Base-by-base conservation (phyloP, 2,797 vertebrate species). In the Halcyon badia region DNA sequence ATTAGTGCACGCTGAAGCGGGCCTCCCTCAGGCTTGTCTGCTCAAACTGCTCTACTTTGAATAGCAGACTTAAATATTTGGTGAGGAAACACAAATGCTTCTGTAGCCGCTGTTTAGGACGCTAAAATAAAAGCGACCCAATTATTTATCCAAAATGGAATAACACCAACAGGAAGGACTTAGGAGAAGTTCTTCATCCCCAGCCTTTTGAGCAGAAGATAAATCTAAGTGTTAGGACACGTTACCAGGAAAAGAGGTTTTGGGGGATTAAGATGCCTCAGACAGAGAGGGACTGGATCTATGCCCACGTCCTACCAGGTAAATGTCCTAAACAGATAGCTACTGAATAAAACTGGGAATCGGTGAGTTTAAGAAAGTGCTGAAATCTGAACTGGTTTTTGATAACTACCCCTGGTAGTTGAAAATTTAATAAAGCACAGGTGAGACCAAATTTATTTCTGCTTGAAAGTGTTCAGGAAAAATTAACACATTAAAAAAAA, bases 1-100 rank as follows among this genome's bases (percentile, higher is more conserved):
- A 72, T 72, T 89, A 82, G 73, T 33, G 46, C 46, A 51, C 5
- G 3, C 28, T 83, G 80, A 68, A 92, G 52, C 33, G 44, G 77
- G 62, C 21, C 35, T 95, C 89, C 87, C 91, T 95, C 81, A 91
- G 94, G 89, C 54, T 77, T 10, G 1, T 84, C 77, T 87, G 54
- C 46, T 92, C 84, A 42, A 65, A 84, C 49, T 62, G 41, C 58
- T 90, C 46, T 64, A 66, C 70, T 92, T 90, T 65, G 81, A 82
- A 72, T 6, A 76, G 24, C 41, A 42, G 26, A 39, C 41, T 90
- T 93, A 83, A 87, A 89, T 89, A 87, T 72, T 76, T 90, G 89
- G 58, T 42, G 48, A 54, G n/a, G 25, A n/a, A 90, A 54, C 35
- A 81, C 17, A 84, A 79, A 60, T 1, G 2, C 22, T 76, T 75